Evolutionary conservation across 2,888 invertebrate species (phyloP), one percentile per base, ranked within the genome.

Genomic region (Leptopterna dolabrata): DNA sequence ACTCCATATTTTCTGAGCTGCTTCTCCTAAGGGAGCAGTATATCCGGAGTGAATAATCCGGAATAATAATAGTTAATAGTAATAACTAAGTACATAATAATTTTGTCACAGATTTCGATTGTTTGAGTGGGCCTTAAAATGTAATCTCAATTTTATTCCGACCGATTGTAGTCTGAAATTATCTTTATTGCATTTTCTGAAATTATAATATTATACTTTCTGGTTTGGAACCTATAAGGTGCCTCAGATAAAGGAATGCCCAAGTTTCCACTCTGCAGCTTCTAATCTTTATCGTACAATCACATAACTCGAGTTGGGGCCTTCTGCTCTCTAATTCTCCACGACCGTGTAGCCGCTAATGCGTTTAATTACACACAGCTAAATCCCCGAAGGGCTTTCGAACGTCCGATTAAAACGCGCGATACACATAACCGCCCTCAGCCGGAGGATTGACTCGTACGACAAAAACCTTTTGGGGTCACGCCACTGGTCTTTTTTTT

Each of bases 371-470:
- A 63, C 63, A 63, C 63, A 63, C 63, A 24, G 24, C 63, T 63
- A 63, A 63, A 63, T 63, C 63, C 63, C 27, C 63, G 24, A 63
- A 63, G 63, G 63, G 63, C 24, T 63, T 63, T 63, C 63, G 63
- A 24, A 63, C 63, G 63, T 63, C 63, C 63, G 63, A 63, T 63
- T 63, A 63, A 63, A 63, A 19, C 24, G 19, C 6, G 24, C 24
- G 63, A 63, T 63, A 63, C 47, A 19, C 24, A n/a, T 4, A 24
- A 19, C 63, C 27, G 24, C 19, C 63, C 13, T 24, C 19, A 45
- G 16, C 19, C 81, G 29, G 14, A n/a, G 81, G 55, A 81, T 81
- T 81, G 81, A 81, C 81, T 81, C 81, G 81, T 81, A 55, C 63
- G 63, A 63, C 63, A 24, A 55, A 47, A 81, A 81, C 81, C 51